Evolutionary conservation across 2,113 vertebrate species (phyloP), one percentile per base, ranked within the genome.

Genomic region (Nannobrachium achirus): DNA sequence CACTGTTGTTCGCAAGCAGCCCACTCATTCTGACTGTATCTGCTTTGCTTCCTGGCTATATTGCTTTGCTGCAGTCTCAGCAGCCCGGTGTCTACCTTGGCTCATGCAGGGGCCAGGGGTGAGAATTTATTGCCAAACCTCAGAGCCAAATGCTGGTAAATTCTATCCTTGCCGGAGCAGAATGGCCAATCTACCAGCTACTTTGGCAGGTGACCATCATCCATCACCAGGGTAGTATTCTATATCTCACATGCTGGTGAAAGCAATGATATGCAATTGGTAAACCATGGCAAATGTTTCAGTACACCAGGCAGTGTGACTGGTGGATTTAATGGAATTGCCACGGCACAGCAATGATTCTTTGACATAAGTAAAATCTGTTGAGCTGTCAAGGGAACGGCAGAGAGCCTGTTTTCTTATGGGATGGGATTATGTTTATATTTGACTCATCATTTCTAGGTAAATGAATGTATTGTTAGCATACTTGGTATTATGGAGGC

Each of bases 11-110:
- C 72, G 25, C 71, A 70, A 60, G 51, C 85, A 70, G 76, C 86
- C 85, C 84, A 86, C 87, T 88, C 82, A 79, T 70, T 79, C 70
- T 79, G 81, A 72, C 76, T 82, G 75, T 86, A 74, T 83, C 56
- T 2, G 3, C 25, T 33, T 51, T 78, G 56, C 69, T 69, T 69
- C 1, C 79, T 57, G 58, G 56, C 48, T 19, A 2, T 19, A 2
- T 19, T 57, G 16, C 63, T 33, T 51, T 19, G 55, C 78, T 75
- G 78, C 75, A 71, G 64, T 60, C 49, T 11, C 13, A 19, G 19
- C 10, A n/a, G 13, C 6, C 13, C 13, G 25, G 20, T 38, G 5
- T 10, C 15, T 18, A 44, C 56, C 63, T 71, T 6, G 38, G 59
- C 49, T 20, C 20, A 63, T 14, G 4, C 60, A 40, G 38, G 46